Base-by-base conservation (phyloP, 2,113 vertebrate genomes). In the Hydrolagus affinis region DNA sequence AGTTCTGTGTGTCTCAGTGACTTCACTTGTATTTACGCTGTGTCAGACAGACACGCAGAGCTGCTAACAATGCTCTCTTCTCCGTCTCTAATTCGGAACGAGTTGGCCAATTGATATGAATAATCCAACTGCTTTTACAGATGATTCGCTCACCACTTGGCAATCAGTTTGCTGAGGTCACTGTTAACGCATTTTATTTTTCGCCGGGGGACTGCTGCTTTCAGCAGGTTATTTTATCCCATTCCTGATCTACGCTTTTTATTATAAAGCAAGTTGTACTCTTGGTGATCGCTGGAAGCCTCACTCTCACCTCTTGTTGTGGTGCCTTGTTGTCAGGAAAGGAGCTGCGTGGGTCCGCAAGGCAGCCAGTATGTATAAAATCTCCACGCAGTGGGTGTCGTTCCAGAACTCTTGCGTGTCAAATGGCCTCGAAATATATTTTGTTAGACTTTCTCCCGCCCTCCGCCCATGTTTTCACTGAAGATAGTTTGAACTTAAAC, bases 151-250 rank as follows among this genome's bases (percentile, higher is more conserved):
- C 91, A 91, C 89, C 90, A 88, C 86, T 86, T 90, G 88, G 88
- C 90, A 88, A 59, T 88, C 86, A 88, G 75, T 86, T 89, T 87
- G 89, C 89, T 91, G 91, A 92, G 88, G 87, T 91, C 90, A 91
- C 88, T 87, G 88, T 0, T 91, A 90, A 90, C 89, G 87, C 85
- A 86, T 3, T 85, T 88, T 89, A 88, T 89, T 91, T 91, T 89
- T 88, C 90, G 89, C 85, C 86, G 80, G 85, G n/a, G 85, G 80
- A 28, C 70, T 86, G 88, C 87, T 0, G 11, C 86, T 88, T 85
- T 86, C 80, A 87, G 85, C 85, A 80, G 85, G 77, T 86, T 87
- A 86, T 86, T 44, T 87, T 88, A 87, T 87, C 89, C 88, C 78
- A 87, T 85, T 70, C 28, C 68, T 15, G 62, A 73, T 68, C 0